A percentile compares a stretch with the other conserved stretches of the same genome.
Evolutionary conservation across 53 echinoderm and acorn worm species (phyloP).

Genomic region (Holothuria scabra): DNA sequence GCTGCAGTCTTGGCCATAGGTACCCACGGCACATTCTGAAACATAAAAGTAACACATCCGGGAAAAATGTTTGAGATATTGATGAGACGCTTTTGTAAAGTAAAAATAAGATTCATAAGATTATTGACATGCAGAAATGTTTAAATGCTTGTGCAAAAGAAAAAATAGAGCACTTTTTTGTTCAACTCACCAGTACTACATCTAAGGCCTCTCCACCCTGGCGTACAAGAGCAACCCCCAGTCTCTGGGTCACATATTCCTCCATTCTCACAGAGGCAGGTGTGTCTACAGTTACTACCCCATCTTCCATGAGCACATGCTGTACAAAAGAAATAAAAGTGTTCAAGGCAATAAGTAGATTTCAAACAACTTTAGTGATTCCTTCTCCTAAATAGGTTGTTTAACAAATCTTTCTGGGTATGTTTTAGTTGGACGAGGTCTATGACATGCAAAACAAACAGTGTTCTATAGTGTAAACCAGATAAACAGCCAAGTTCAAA

Average conservation of each 20-base stretch:
- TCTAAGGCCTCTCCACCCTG: constrained; percentile 92
- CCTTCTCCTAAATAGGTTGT: no score
- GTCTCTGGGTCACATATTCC: constrained; percentile 81
- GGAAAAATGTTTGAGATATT: background rate
- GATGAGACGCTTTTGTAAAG: background rate
- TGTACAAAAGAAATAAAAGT: constrained; percentile 18
- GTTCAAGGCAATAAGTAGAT: no score
- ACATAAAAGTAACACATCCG: background rate
- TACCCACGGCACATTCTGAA: constrained; percentile 87
- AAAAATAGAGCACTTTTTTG: background rate
- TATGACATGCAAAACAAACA: no score
- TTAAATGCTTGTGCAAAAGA: no score
- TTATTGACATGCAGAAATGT: no score
- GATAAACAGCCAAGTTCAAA: no score
- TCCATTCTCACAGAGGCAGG: constrained; percentile 89
- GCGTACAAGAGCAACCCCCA: constrained; percentile 83
- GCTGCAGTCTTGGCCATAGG: constrained; percentile 73
- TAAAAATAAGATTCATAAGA: no score
- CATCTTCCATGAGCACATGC: constrained; percentile 82
- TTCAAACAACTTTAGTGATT: no score
- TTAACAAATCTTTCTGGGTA: no score
- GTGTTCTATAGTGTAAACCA: no score
- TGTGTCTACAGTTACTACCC: constrained; percentile 92
- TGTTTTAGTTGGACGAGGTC: no score
- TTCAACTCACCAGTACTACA: constrained; percentile 77